Conservation (phyloP, 2,113 vertebrate genomes). For the Progne subis region DNA sequence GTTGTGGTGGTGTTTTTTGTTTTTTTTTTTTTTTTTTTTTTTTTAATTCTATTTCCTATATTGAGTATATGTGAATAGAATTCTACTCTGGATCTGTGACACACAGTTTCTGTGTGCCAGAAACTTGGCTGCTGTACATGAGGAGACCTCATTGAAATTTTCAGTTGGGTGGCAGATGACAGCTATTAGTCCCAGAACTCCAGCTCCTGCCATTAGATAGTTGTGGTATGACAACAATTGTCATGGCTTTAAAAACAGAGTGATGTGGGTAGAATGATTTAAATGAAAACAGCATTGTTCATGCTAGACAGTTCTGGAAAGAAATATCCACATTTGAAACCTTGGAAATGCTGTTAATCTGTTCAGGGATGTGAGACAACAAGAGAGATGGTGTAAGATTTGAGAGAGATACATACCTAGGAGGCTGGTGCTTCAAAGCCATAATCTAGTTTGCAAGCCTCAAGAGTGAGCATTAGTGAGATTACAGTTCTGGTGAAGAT, state of each 20-base stretch:
- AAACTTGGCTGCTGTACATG: not conserved
- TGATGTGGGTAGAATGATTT: not conserved
- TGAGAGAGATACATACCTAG: not conserved
- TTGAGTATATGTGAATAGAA: not conserved
- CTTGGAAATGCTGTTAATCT: conserved; percentile 33
- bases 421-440: not conserved
- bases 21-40: not conserved
- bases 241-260: not conserved
- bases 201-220: not conserved
- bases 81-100: not conserved
- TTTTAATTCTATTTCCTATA: not conserved
- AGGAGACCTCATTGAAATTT: not conserved
- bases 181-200: not conserved
- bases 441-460: not conserved
- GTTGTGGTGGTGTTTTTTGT: no score
- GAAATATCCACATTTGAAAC: conserved; percentile 14
- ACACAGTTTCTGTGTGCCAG: not conserved
- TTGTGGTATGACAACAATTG: not conserved
- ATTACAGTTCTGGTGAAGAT: not conserved
- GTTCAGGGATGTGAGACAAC: conserved; percentile 6
- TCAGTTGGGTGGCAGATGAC: not conserved
- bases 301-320: conserved; percentile 22
- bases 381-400: conserved; percentile 2
- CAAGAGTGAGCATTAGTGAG: not conserved
- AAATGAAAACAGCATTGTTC: conserved; percentile 21